phyloP scores from a whole-genome alignment of 2,113 vertebrate species.

The Eptesicus fuscus region DNA sequence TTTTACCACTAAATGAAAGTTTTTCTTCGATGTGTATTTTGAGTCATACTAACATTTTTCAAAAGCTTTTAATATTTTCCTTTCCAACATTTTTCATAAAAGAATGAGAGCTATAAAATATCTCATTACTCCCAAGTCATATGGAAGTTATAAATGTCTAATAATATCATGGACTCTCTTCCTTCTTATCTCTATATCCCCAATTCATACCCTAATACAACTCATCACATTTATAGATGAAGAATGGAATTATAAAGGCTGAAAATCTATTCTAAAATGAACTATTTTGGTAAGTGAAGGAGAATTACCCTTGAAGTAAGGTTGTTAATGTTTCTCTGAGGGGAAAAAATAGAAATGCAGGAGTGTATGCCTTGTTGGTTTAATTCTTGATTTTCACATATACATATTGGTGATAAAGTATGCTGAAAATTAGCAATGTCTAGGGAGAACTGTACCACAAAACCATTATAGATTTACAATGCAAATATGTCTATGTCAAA shows the following conservation, averaged over 20 bases:
- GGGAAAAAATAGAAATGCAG: background rate
- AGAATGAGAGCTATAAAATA: slow-evolving; percentile 31
- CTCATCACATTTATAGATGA: background rate
- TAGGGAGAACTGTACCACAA: background rate
- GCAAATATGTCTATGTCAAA: slow-evolving; percentile 24
- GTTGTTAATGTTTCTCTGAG: slow-evolving; percentile 24
- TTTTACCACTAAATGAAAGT: background rate
- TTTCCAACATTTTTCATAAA: slow-evolving; percentile 19
- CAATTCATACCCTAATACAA: slow-evolving; percentile 9
- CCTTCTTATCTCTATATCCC: background rate
- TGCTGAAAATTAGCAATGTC: slow-evolving; percentile 12
- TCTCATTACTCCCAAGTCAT: slow-evolving; percentile 34
- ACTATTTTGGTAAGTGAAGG: background rate
- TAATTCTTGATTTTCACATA: background rate
- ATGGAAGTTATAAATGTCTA: slow-evolving; percentile 20
- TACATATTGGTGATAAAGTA: background rate
- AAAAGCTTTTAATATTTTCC: slow-evolving; percentile 49
- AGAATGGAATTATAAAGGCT: background rate
- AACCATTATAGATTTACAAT: background rate
- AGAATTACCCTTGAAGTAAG: slow-evolving; percentile 36
- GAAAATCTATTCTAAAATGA: background rate
- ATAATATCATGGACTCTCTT: background rate
- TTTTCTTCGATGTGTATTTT: slow-evolving; percentile 41
- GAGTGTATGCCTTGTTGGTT: background rate
- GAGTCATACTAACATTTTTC: slow-evolving; percentile 37